These are phyloP conservation scores for Clitarchus hookeri DNA, from an alignment of 2,888 invertebrate species.

Conservation along the genomic window DNA sequence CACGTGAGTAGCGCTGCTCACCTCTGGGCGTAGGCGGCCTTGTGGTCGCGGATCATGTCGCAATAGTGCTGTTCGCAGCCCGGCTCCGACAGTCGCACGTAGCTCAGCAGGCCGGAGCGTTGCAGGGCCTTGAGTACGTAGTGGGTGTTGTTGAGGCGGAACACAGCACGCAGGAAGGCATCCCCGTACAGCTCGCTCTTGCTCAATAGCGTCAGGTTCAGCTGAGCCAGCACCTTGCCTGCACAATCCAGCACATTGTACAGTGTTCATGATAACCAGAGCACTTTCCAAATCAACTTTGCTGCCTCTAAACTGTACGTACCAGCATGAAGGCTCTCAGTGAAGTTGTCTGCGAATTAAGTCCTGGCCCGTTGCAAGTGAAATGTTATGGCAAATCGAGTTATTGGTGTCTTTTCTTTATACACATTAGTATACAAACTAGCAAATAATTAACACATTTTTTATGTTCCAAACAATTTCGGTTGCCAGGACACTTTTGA, in stretches of 20 bases:
- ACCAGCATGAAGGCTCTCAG: too few relatives aligned
- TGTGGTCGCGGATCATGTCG: constrained; percentile 84
- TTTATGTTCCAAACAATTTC: too few relatives aligned
- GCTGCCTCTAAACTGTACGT: neutral
- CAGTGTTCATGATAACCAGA: neutral
- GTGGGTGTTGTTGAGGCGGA: constrained; percentile 92
- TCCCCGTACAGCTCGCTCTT: constrained; percentile 93
- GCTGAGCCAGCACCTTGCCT: constrained; percentile 88
- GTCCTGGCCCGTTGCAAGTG: too few relatives aligned
- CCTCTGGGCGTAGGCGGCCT: constrained; percentile 72
- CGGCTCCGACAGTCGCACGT: constrained; percentile 80
- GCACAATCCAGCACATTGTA: constrained; percentile 46
- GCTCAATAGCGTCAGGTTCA: constrained; percentile 86
- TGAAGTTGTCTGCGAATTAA: too few relatives aligned
- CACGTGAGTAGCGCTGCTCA: constrained; percentile 46
- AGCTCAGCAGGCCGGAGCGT: constrained; percentile 79
- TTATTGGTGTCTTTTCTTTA: too few relatives aligned
- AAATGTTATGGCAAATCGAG: too few relatives aligned
- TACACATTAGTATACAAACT: too few relatives aligned
- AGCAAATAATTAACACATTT: too few relatives aligned
- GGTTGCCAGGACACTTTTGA: too few relatives aligned
- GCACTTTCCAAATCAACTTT: neutral
- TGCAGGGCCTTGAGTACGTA: constrained; percentile 92
- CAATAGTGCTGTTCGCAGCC: constrained; percentile 85
- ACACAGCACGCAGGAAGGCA: constrained; percentile 81